Percentiles rank a stretch among this genome's conserved stretches.
These are phyloP conservation scores for Conomelus anceps DNA, from an alignment of 2,888 invertebrate species.

Conservation along the genomic window DNA sequence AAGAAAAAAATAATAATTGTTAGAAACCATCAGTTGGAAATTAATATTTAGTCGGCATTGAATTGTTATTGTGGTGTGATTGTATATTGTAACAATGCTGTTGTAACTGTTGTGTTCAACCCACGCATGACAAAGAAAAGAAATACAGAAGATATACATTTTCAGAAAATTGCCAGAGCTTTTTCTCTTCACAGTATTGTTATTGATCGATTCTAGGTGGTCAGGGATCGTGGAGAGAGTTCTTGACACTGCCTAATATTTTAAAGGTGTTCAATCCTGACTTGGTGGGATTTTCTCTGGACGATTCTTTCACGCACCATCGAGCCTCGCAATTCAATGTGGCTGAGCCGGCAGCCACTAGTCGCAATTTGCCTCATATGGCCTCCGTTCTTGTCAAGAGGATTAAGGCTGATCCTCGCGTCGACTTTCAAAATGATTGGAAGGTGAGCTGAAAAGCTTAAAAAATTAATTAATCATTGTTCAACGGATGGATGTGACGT, in stretches of 20 bases:
- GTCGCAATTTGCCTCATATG: constrained; percentile 52
- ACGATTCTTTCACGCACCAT: constrained; percentile 46
- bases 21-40: no score
- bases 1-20: no score
- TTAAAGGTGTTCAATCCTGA: constrained; percentile 58
- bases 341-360: constrained; percentile 53
- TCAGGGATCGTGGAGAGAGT: constrained; percentile 48
- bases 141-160: no score
- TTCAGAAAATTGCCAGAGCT: no score
- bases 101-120: no score
- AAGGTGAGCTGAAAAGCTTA: constrained; percentile 51
- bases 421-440: constrained; percentile 53
- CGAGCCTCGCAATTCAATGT: constrained; percentile 50
- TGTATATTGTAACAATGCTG: no score
- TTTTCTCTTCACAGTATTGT: no score
- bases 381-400: constrained; percentile 48
- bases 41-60: no score
- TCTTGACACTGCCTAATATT: constrained; percentile 52
- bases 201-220: constrained; percentile 42
- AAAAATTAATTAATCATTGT: no score
- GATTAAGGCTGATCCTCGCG: constrained; percentile 47
- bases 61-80: no score
- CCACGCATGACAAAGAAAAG: no score
- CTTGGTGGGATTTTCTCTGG: constrained; percentile 53
- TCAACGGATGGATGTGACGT: background rate